Evolutionary conservation across 2,797 vertebrate genomes (phyloP), one percentile per base, ranked within the genome.

Genomic region (Antrozous pallidus): DNA sequence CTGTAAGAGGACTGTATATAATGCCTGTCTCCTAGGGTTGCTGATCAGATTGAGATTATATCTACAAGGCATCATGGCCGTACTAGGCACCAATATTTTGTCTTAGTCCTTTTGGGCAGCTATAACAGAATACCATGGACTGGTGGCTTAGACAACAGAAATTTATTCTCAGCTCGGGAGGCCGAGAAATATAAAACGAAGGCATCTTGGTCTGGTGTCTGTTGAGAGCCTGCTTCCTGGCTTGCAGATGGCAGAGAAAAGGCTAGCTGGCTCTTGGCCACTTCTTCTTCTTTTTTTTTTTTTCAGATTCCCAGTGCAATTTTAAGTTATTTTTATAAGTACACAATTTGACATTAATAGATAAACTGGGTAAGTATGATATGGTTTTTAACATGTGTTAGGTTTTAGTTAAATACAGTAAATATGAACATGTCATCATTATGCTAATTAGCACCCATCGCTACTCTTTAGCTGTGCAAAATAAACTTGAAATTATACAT

Each of bases 301-400:
- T 28, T 33, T 63, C 81, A 94, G 82, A 56, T 93, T 96, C 83
- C 45, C 73, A 90, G 84, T 77, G 42, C 45, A 92, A 92, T 70
- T 88, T 94, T 85, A 90, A 98, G 98, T 98, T 97, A 92, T 96
- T 97, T 96, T 98, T 97, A 97, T 88, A 98, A 98, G 98, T 97
- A 54, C 47, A 36, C 24, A 96, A 97, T 98, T 97, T 98, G 96
- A 95, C 98, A 97, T 97, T 95, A 93, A 87, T 79, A 95, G 92
- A 96, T 84, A 97, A 97, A 90, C 86, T 92, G 88, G 96, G 96
- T 92, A 97, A 97, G 79, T 96, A 93, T 96, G 90, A 97, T 92
- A 97, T 26, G 42, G 93, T 90, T 97, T 95, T 88, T 86, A 97
- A 94, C 65, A 96, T 67, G 16, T 97, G 95, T 69, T 71, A 97